These are phyloP conservation scores for Aphidius colemani DNA, from an alignment of 2,888 invertebrate genomes.

Conservation along the genomic window DNA sequence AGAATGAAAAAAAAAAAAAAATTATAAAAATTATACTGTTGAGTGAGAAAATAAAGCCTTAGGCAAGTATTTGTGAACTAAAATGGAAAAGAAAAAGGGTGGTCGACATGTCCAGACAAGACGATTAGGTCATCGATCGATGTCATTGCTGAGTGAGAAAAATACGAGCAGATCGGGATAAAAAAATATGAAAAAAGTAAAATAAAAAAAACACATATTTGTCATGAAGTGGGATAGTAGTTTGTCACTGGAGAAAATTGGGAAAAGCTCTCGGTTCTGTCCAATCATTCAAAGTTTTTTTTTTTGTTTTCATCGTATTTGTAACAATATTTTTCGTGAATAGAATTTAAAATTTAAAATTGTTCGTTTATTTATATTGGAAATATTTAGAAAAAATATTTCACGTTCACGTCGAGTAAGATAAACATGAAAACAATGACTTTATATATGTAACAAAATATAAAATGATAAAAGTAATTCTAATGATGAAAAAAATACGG, in stretches of 20 bases:
- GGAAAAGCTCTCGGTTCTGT: conserved; percentile 1
- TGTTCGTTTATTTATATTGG: not conserved
- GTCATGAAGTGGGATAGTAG: not conserved
- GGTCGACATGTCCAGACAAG: conserved; percentile 23
- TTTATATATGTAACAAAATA: not conserved
- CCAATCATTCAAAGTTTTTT: too few relatives aligned
- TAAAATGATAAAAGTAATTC: not conserved
- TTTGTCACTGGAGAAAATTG: conserved; percentile 23
- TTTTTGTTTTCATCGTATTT: not conserved
- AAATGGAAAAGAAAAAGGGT: too few relatives aligned
- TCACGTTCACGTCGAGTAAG: not conserved
- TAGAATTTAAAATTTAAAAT: not conserved
- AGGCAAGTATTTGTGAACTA: too few relatives aligned
- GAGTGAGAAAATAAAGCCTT: too few relatives aligned
- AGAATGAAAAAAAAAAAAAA: too few relatives aligned
- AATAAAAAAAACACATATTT: not conserved
- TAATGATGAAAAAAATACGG: not conserved
- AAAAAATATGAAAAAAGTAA: not conserved
- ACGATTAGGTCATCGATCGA: conserved; percentile 38
- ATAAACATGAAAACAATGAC: not conserved
- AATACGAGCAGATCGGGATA: conserved; percentile 16
- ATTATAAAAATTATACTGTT: too few relatives aligned
- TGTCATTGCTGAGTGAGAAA: conserved; percentile 29
- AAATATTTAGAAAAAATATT: not conserved
- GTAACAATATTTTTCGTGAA: not conserved